Evolutionary conservation across 2,888 invertebrate genomes (phyloP), one percentile per base, ranked within the genome.

Genomic region (Amitus sp.): DNA sequence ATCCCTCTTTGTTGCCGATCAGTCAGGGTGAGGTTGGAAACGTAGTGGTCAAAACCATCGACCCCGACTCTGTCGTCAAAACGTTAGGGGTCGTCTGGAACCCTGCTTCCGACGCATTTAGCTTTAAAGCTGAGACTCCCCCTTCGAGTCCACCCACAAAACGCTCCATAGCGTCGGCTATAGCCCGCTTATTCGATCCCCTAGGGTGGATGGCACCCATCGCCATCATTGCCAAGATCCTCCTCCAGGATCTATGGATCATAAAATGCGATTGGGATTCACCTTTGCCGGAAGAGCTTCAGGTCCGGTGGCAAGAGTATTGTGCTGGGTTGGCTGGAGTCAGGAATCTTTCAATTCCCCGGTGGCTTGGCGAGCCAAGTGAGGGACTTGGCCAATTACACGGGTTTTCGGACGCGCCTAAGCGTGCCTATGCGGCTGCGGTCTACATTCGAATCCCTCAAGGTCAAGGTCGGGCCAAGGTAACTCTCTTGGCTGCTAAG

Each of bases 221-320:
- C 9, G 62, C 53, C 0, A 47, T 63, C 1, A 46, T 20, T 4
- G 63, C 63, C 5, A 64, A 62, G 18, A 48, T 61, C 6, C 6
- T 64, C 1, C 40, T 61, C 52, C 64, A 64, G 27, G 52, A 58
- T 37, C 15, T 64, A 1, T 62, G 62, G 62, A 30, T 59, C 12
- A 15, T 20, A 4, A 50, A 53, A 6, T 40, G 27, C 18, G 62
- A 62, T 3, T 62, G 59, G 58, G 64, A 64, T 17, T 9, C 19
- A 1, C 47, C 48, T 1, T 12, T 63, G 10, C 13, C 55, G 0
- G 34, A 13, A 2, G 46, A 58, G 5, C 1, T 47, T 5, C 33
- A 27, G 7, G 23, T 46, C 6, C 51, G 34, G n/a, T 54, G 51
- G 45, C 30, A 28, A 5, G 12, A 1, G 10, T 51, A 34, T 39